A percentile compares a stretch with the other conserved stretches of the same genome.
Evolutionary conservation across 2,113 vertebrate genomes (phyloP).

Genomic region (Aldabrachelys gigantea): DNA sequence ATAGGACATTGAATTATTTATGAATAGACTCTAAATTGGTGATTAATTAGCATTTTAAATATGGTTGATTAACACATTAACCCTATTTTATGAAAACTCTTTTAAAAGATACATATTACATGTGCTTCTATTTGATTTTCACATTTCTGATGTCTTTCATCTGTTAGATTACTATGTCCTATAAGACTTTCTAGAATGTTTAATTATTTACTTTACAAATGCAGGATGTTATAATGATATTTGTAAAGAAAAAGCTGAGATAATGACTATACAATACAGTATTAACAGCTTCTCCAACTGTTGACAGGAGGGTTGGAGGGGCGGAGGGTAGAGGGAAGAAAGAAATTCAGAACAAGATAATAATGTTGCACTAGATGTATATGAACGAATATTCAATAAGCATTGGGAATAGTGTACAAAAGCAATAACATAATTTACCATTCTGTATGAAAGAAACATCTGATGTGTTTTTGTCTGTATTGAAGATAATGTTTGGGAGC

Average conservation of each 20-base stretch:
- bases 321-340: slow-evolving; percentile 52
- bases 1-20: slow-evolving; percentile 75
- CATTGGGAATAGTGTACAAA: slow-evolving; percentile 69
- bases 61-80: slow-evolving; percentile 74
- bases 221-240: slow-evolving; percentile 76
- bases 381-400: slow-evolving; percentile 76
- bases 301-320: slow-evolving; percentile 63
- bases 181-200: slow-evolving; percentile 74
- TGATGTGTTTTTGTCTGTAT: slow-evolving; percentile 46
- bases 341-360: slow-evolving; percentile 66
- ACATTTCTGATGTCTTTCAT: slow-evolving; percentile 71
- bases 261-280: slow-evolving; percentile 70
- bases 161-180: slow-evolving; percentile 69
- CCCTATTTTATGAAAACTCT: slow-evolving; percentile 73
- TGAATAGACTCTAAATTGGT: slow-evolving; percentile 64
- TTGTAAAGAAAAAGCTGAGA: slow-evolving; percentile 75
- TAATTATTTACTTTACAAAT: slow-evolving; percentile 81
- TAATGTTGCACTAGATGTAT: slow-evolving; percentile 66
- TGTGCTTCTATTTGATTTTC: slow-evolving; percentile 65
- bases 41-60: slow-evolving; percentile 79
- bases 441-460: slow-evolving; percentile 71
- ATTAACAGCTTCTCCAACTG: slow-evolving; percentile 64
- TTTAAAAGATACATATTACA: slow-evolving; percentile 75
- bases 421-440: slow-evolving; percentile 74
- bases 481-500: slow-evolving; percentile 62